phyloP scores from a whole-genome alignment of 2,113 vertebrate species.

The Paracanthobrama guichenoti region DNA sequence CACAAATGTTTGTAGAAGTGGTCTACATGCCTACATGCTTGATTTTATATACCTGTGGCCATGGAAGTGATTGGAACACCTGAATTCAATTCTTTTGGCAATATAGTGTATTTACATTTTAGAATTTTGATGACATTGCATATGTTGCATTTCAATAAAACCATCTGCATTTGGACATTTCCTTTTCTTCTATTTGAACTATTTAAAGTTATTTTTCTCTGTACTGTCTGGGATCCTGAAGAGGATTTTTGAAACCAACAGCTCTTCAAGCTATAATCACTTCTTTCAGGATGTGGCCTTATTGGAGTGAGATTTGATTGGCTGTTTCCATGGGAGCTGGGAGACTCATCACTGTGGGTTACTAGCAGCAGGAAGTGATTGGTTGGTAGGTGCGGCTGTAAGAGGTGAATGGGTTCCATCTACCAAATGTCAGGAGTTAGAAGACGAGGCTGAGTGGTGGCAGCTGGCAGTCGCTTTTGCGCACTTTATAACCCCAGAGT shows the following conservation, averaged over 20 bases:
- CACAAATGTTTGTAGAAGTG: too few species aligned
- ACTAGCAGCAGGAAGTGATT: constrained; percentile 54
- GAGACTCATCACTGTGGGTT: constrained; percentile 28
- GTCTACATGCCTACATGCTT: too few species aligned
- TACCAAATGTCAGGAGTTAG: constrained; percentile 68
- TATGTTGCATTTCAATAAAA: background rate
- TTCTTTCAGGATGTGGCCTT: constrained; percentile 54
- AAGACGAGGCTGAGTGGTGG: constrained; percentile 33
- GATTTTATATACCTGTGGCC: too few species aligned
- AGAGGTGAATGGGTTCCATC: constrained; percentile 50
- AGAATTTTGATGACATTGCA: background rate
- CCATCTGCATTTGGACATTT: background rate
- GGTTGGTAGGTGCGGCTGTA: constrained; percentile 38
- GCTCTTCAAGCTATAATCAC: constrained; percentile 29
- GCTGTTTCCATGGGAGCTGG: constrained; percentile 21
- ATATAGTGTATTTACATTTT: background rate
- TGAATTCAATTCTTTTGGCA: too few species aligned
- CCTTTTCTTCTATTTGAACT: background rate
- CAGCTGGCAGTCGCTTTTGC: background rate
- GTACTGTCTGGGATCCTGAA: background rate
- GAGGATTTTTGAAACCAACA: background rate
- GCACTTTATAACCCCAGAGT: background rate
- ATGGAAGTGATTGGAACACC: too few species aligned
- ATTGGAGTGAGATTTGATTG: constrained; percentile 7
- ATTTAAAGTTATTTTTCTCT: background rate